Evolutionary conservation across 2,888 invertebrate genomes (phyloP).

Genomic region (Pollenia labialis): DNA sequence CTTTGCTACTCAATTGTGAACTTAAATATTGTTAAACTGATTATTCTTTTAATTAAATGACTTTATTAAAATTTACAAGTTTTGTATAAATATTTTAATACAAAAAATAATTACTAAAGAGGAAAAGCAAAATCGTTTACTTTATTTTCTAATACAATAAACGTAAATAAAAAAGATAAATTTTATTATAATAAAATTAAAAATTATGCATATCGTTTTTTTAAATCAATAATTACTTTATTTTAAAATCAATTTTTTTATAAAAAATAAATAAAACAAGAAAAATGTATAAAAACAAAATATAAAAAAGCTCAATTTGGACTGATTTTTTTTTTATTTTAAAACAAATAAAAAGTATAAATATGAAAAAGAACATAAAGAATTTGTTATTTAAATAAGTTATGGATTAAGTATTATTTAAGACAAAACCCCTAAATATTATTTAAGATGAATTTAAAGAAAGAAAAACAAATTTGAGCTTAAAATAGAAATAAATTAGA

Average conservation of each 20-base stretch:
- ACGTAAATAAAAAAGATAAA: conserved; percentile 5
- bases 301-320: conserved; percentile 81
- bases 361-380: conserved; percentile 11
- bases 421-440: conserved; percentile 37
- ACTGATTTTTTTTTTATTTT: conserved; percentile 79
- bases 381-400: conserved; percentile 61
- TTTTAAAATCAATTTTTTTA: conserved; percentile 24
- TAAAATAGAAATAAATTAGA: conserved; percentile 43
- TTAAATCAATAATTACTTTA: conserved; percentile 13
- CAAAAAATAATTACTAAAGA: conserved; percentile 10
- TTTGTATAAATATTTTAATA: not conserved
- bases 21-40: no score
- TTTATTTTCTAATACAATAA: conserved; percentile 49
- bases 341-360: conserved; percentile 71
- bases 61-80: no score
- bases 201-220: conserved; percentile 58
- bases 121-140: conserved; percentile 56
- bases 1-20: no score
- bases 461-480: conserved; percentile 53
- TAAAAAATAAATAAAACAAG: conserved; percentile 42
- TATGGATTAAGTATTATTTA: conserved; percentile 63
- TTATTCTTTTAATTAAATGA: no score
- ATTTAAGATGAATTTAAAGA: not conserved
- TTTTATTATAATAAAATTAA: conserved; percentile 1
- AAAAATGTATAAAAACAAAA: conserved; percentile 49